Base-by-base conservation (phyloP, 2,888 invertebrate species). In the Cheilosia scutellata region DNA sequence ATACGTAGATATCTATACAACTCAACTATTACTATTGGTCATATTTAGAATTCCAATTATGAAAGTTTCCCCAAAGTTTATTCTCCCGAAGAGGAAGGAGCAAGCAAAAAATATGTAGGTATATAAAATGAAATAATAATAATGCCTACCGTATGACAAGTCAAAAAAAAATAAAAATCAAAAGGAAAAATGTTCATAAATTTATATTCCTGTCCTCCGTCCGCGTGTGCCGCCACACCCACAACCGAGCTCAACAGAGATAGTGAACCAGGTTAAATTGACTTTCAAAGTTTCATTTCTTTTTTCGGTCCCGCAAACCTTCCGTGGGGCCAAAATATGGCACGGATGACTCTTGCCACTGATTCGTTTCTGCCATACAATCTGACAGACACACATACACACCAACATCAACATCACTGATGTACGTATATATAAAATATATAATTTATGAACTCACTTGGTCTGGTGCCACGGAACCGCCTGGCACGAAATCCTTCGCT, bases 401-500 rank as follows among this genome's bases (percentile, higher is more conserved):
- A 40, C 44, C 37, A 31, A 55, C 70, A 40, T 6, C 6, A 29
- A 27, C 57, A 63, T 25, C 44, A 7, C 80, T 75, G 65, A 70
- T 49, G 51, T 13, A 7, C 42, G 60, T 68, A 62, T 86, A 66
- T 82, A 86, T 86, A 86, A 82, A 82, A 87, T 88, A 88, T 88
- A 87, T 88, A 88, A 89, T 89, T 89, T 89, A 89, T 89, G 89
- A 89, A 89, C 89, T 89, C 82, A 88, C 88, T 88, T 88, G 87
- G 78, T 82, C 84, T 87, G 87, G 84, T 82, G 72, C 78, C 80
- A 79, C 47, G 87, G 80, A 47, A 66, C 79, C 29, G 79, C 57
- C 83, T 83, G 83, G 78, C 72, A 83, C 83, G 84, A 58, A 65
- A 77, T 63, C 75, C 84, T 79, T 78, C 51, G 84, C 87, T 88